Evolutionary conservation across 1,140 invertebrate genomes (phyloP).

Genomic region (Aphelenchoides fujianensis): DNA sequence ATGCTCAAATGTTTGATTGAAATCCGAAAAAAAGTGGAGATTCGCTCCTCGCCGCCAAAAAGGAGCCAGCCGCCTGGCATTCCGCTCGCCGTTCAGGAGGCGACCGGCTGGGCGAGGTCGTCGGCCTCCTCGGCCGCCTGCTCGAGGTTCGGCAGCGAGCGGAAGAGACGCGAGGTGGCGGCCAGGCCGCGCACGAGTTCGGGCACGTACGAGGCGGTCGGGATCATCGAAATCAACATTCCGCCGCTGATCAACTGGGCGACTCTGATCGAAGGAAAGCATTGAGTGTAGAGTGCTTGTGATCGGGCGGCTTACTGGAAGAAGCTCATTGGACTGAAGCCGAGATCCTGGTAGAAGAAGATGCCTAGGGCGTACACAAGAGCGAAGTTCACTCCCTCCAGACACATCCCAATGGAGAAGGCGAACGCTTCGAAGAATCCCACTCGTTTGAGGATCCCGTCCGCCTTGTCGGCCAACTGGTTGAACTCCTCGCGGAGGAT

Average conservation of each 20-base stretch:
- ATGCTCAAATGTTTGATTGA: too few relatives aligned
- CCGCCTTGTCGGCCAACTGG: neutral
- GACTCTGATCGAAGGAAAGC: neutral
- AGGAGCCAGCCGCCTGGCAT: too few relatives aligned
- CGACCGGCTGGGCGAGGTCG: too few relatives aligned
- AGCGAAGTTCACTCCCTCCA: neutral
- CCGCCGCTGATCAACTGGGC: neutral
- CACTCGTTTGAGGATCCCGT: neutral
- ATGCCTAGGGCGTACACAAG: neutral
- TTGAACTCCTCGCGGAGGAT: neutral
- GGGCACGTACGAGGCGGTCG: neutral
- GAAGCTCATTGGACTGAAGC: neutral
- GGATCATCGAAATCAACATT: neutral
- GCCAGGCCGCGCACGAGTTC: neutral
- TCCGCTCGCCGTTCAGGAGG: too few relatives aligned
- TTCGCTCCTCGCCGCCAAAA: too few relatives aligned
- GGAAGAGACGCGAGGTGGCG: neutral
- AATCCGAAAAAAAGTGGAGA: too few relatives aligned
- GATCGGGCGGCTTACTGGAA: neutral
- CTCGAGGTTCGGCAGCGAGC: too few relatives aligned
- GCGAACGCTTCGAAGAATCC: neutral
- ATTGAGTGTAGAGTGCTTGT: too few relatives aligned
- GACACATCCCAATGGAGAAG: neutral
- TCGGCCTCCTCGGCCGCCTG: too few relatives aligned
- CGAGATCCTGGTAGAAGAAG: neutral